Percentiles rank a stretch among this genome's conserved stretches.
Evolutionary conservation across 2,888 invertebrate species (phyloP).

Genomic region (Ornithoptera alexandrae): DNA sequence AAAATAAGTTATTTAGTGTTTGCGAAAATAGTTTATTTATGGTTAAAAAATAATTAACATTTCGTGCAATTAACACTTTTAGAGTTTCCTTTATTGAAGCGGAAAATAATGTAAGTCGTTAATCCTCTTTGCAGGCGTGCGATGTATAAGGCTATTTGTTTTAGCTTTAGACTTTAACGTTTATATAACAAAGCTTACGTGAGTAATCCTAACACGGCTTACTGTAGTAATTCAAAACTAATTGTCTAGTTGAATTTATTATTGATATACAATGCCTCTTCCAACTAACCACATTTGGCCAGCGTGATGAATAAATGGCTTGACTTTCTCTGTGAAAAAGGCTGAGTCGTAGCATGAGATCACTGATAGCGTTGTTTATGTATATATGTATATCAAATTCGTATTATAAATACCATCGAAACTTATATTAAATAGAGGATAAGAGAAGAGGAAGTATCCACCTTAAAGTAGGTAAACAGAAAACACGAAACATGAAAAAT

Average conservation of each 20-base stretch:
- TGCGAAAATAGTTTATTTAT: neutral
- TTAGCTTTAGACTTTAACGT: conserved; percentile 8
- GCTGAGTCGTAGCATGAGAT: too few relatives aligned
- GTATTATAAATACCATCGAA: neutral
- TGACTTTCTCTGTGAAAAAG: too few relatives aligned
- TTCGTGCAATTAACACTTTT: conserved; percentile 2
- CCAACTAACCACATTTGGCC: too few relatives aligned
- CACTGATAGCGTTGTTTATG: too few relatives aligned
- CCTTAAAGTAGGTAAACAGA: too few relatives aligned
- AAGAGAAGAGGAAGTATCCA: too few relatives aligned
- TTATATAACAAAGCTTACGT: conserved; percentile 13
- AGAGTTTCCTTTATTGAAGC: conserved; percentile 16
- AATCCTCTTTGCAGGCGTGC: conserved; percentile 27
- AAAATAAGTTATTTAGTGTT: too few relatives aligned
- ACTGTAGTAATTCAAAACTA: conserved; percentile 9
- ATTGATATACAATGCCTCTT: neutral
- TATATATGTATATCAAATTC: neutral
- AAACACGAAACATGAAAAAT: too few relatives aligned
- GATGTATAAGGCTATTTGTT: conserved; percentile 7
- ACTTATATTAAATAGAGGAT: neutral
- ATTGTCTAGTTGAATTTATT: conserved; percentile 3
- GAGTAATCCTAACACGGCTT: conserved; percentile 11
- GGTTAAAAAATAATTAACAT: neutral
- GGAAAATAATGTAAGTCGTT: conserved; percentile 19
- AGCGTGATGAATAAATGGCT: too few relatives aligned